Percentiles rank a stretch among this genome's conserved stretches.
phyloP scores from a whole-genome alignment of 2,888 invertebrate species.

The Myathropa florea region DNA sequence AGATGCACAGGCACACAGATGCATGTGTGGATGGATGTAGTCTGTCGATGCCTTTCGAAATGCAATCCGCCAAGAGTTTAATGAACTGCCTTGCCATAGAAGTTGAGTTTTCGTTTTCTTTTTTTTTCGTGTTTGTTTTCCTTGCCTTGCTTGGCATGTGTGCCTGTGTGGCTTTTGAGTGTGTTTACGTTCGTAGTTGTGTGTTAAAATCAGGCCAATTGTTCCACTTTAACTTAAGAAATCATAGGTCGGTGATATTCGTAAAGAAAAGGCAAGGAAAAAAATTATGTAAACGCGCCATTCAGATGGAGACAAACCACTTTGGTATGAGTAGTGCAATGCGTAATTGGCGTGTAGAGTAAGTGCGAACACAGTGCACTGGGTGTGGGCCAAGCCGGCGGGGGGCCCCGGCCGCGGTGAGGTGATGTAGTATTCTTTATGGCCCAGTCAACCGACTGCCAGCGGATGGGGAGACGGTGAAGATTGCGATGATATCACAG shows the following conservation, averaged over 20 bases:
- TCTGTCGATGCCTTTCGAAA: conserved; percentile 55
- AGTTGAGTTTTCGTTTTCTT: conserved; percentile 59
- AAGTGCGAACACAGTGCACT: conserved; percentile 2
- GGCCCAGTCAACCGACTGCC: conserved; percentile 14
- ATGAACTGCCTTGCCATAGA: conserved; percentile 70
- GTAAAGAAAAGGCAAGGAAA: conserved; percentile 22
- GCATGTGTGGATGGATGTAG: not conserved
- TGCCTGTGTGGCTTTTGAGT: not conserved
- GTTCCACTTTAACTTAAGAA: conserved; percentile 54
- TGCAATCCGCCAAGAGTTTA: conserved; percentile 60
- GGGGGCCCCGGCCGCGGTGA: not conserved
- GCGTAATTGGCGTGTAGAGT: conserved; percentile 26
- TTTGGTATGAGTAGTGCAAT: conserved; percentile 36
- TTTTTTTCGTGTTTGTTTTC: conserved; percentile 3
- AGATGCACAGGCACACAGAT: not conserved
- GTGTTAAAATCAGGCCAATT: conserved; percentile 65
- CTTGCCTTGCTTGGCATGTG: not conserved
- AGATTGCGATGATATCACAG: conserved; percentile 28
- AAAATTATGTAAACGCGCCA: conserved; percentile 56
- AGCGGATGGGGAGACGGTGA: not conserved
- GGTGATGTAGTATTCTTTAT: conserved; percentile 28
- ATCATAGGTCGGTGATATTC: conserved; percentile 38
- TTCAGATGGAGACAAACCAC: conserved; percentile 34
- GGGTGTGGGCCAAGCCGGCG: not conserved
- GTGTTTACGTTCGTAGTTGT: conserved; percentile 17